Percentiles rank a stretch among this genome's conserved stretches.
Evolutionary conservation across 2,113 vertebrate genomes (phyloP).

Genomic region (Syrmaticus mikado): DNA sequence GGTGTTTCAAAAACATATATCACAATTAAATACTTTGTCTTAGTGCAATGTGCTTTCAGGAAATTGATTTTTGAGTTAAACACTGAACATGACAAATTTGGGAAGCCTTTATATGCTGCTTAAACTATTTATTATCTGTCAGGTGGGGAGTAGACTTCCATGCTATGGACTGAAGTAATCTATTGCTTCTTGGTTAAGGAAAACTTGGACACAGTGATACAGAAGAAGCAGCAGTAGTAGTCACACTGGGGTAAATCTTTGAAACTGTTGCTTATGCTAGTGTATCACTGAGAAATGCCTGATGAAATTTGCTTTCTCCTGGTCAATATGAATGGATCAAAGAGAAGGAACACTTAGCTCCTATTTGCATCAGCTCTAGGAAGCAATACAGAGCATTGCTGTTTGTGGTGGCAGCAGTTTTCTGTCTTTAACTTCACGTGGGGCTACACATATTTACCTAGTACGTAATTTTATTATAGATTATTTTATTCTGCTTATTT

Average conservation of each 20-base stretch:
- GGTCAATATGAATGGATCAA: not conserved
- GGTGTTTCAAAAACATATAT: not conserved
- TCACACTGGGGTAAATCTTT: not conserved
- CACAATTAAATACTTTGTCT: constrained; percentile 20
- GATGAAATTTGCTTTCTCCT: not conserved
- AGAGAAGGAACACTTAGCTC: accelerated
- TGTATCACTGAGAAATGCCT: not conserved
- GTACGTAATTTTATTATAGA: not conserved
- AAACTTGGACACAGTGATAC: accelerated
- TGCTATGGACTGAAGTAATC: not conserved
- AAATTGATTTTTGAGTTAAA: constrained; percentile 59
- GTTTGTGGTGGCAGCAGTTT: not conserved
- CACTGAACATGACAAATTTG: not conserved
- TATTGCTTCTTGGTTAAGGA: not conserved
- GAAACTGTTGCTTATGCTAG: not conserved
- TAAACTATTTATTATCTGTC: not conserved
- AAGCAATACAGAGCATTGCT: not conserved
- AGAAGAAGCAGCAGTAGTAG: not conserved
- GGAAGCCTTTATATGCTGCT: not conserved
- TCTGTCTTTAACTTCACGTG: not conserved
- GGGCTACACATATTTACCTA: not conserved
- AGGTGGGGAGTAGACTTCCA: not conserved
- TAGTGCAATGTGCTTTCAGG: not conserved
- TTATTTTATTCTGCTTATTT: not conserved
- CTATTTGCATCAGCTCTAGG: not conserved